A percentile compares a stretch with the other conserved stretches of the same genome.
Evolutionary conservation across 2,797 vertebrate species (phyloP).

Genomic region (Karalla daura): DNA sequence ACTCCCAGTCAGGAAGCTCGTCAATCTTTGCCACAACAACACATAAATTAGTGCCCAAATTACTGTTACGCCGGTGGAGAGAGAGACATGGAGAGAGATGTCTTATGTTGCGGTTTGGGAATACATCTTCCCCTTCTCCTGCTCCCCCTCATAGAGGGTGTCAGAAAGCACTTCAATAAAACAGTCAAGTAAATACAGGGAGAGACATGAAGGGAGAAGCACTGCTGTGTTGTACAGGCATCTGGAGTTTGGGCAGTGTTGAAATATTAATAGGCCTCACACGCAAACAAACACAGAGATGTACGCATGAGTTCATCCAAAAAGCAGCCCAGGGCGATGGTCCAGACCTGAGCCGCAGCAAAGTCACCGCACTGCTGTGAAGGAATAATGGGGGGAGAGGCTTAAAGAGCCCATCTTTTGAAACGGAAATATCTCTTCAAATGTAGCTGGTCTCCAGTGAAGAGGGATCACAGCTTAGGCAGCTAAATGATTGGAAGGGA

Average conservation of each 20-base stretch:
- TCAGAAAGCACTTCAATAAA: conserved; percentile 84
- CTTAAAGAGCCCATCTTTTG: conserved; percentile 65
- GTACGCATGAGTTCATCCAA: conserved; percentile 80
- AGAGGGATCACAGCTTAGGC: conserved; percentile 69
- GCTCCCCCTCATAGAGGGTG: conserved; percentile 72
- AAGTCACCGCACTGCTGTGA: conserved; percentile 72
- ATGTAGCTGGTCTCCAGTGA: conserved; percentile 67
- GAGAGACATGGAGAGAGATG: conserved; percentile 65
- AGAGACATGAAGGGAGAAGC: conserved; percentile 76
- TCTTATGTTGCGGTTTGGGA: conserved; percentile 72
- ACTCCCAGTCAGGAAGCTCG: conserved; percentile 82
- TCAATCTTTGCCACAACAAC: conserved; percentile 83
- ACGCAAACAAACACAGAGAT: conserved; percentile 83
- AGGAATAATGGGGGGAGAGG: conserved; percentile 68
- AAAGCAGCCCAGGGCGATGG: conserved; percentile 82
- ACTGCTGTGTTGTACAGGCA: conserved; percentile 80
- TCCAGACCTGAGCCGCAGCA: conserved; percentile 76
- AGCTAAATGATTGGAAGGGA: conserved; percentile 68
- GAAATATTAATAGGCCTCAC: conserved; percentile 86
- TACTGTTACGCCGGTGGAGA: conserved; percentile 72
- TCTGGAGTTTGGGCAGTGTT: conserved; percentile 79
- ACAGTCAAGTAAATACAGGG: conserved; percentile 78
- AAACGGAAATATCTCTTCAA: conserved; percentile 70
- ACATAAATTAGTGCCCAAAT: conserved; percentile 85
- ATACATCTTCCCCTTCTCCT: conserved; percentile 62